Conservation (phyloP, 2,797 vertebrate genomes). For the Spinus pinus region DNA sequence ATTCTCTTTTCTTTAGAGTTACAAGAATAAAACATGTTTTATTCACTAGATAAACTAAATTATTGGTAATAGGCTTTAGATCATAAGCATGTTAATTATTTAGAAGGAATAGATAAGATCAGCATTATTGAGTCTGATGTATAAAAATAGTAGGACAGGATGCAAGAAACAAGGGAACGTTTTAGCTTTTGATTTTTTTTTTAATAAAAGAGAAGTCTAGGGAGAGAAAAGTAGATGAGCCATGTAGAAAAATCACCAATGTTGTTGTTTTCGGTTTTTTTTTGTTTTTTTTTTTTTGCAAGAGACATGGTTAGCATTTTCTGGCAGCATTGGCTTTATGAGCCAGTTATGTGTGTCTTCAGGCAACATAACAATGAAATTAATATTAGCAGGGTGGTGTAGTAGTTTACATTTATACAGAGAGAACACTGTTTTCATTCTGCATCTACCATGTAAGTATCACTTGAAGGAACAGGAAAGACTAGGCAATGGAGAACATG, state of each 20-base stretch:
- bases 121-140: background rate
- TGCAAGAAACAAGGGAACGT: background rate
- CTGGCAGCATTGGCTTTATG: background rate
- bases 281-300: background rate
- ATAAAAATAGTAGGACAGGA: background rate
- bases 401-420: background rate
- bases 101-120: background rate
- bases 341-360: background rate
- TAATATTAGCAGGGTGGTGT: background rate
- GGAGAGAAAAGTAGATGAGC: background rate
- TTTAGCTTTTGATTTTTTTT: background rate
- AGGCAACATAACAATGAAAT: background rate
- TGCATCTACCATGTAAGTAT: background rate
- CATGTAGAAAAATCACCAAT: background rate
- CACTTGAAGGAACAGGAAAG: background rate
- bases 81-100: background rate
- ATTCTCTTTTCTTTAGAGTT: background rate
- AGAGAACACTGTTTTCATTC: background rate
- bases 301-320: background rate
- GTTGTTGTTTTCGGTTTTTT: background rate
- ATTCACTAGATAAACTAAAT: background rate
- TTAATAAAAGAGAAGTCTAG: background rate
- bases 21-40: background rate
- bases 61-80: background rate
- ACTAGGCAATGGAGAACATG: background rate